These are phyloP conservation scores for Drosophila persimilis DNA, from an alignment of 1,140 invertebrate species.

Conservation along the genomic window DNA sequence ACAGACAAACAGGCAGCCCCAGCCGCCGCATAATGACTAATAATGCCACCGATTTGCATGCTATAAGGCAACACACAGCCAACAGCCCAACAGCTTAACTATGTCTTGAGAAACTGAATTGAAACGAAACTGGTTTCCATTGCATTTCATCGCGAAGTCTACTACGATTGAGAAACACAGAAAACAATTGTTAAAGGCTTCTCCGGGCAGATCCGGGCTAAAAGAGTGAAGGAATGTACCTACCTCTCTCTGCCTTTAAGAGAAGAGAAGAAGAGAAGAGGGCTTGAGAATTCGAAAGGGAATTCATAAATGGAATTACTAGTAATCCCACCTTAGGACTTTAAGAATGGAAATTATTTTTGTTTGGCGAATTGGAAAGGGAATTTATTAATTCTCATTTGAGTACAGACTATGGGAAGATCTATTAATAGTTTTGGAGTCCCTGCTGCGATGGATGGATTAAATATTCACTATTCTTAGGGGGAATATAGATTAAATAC, in stretches of 20 bases:
- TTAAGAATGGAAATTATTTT: too few species aligned
- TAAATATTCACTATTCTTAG: too few species aligned
- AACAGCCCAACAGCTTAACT: constrained; percentile 8
- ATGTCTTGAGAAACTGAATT: constrained; percentile 35
- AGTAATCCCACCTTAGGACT: too few species aligned
- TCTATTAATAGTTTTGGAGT: too few species aligned
- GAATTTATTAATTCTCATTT: too few species aligned
- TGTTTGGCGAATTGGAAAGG: too few species aligned
- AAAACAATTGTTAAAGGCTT: constrained; percentile 7
- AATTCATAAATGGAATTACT: neutral
- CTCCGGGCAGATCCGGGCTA: too few species aligned
- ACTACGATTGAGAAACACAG: constrained; percentile 7
- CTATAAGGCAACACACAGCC: constrained; percentile 31
- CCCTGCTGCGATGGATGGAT: too few species aligned
- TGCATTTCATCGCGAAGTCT: constrained; percentile 1
- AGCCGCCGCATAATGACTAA: constrained; percentile 46
- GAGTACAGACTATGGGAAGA: too few species aligned
- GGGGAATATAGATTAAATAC: too few species aligned
- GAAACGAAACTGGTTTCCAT: constrained; percentile 44
- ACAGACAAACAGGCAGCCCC: neutral
- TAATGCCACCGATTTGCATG: constrained; percentile 58
- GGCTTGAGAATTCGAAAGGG: constrained; percentile 1
- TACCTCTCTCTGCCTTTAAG: too few species aligned
- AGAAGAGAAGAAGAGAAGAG: constrained; percentile 8
- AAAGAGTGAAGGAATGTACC: too few species aligned